phyloP scores from a whole-genome alignment of 2,113 vertebrate genomes.

The Amblyopsis rosae region DNA sequence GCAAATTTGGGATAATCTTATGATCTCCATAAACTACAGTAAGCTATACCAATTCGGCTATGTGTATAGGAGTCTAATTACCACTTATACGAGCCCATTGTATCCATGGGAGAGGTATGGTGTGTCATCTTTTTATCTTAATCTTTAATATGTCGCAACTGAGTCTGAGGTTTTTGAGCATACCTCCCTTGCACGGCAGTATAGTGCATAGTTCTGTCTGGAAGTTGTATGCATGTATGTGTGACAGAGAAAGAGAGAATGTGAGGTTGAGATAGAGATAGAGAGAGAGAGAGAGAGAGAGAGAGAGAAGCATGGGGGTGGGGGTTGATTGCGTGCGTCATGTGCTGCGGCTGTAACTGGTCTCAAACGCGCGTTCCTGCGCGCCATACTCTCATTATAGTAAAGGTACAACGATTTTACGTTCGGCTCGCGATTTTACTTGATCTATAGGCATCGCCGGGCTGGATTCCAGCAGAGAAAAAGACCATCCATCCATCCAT shows the following conservation, averaged over 20 bases:
- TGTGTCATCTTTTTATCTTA: neutral
- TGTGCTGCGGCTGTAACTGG: constrained; percentile 62
- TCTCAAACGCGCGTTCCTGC: constrained; percentile 1
- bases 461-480: constrained; percentile 36
- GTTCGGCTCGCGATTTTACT: constrained; percentile 37
- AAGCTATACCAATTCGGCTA: no score
- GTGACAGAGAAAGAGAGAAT: neutral
- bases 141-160: constrained; percentile 9
- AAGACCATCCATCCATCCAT: constrained; percentile 27
- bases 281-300: neutral
- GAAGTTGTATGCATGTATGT: neutral
- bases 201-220: constrained; percentile 9
- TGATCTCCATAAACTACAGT: no score
- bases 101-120: neutral
- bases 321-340: constrained; percentile 68
- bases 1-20: no score
- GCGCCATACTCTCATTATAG: constrained; percentile 55
- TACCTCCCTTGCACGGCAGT: constrained; percentile 24
- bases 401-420: constrained; percentile 51
- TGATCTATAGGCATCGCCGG: constrained; percentile 18
- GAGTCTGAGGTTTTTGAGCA: neutral
- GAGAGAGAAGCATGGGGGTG: constrained; percentile 30
- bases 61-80: no score
- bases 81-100: no score
- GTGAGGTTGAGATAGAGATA: neutral